Evolutionary conservation across 2,113 vertebrate species (phyloP).

Genomic region (cat (Felis catus)): DNA sequence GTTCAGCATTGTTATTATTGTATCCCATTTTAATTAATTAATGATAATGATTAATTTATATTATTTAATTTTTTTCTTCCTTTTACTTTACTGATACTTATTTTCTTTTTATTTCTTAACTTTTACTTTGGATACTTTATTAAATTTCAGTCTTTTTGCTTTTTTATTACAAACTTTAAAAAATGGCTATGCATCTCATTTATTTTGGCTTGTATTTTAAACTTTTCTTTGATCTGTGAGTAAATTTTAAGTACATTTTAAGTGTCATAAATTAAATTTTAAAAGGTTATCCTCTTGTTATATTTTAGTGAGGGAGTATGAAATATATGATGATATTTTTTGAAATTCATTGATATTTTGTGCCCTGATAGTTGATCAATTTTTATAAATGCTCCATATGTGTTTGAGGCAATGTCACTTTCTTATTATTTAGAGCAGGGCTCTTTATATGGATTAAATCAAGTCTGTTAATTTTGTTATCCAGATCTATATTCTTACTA

Average conservation of each 20-base stretch:
- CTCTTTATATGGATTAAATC: neutral
- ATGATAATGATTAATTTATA: neutral
- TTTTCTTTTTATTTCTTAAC: neutral
- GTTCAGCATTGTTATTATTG: neutral
- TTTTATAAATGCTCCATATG: neutral
- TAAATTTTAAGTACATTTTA: neutral
- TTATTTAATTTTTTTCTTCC: neutral
- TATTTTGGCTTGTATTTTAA: conserved; percentile 41
- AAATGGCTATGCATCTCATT: neutral
- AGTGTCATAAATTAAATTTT: neutral
- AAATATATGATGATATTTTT: neutral
- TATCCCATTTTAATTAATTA: neutral
- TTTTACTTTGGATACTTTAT: conserved; percentile 5
- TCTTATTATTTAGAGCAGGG: neutral
- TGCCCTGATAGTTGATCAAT: neutral
- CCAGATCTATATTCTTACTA: neutral
- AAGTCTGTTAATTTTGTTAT: conserved; percentile 15
- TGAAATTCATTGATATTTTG: neutral
- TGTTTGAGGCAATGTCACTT: neutral
- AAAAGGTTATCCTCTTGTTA: neutral
- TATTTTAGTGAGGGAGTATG: neutral
- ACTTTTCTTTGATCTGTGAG: conserved; percentile 29
- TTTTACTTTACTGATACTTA: neutral
- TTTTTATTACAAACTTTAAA: neutral
- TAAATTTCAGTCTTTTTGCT: neutral